Percentiles rank a stretch among this genome's conserved stretches.
phyloP scores from a whole-genome alignment of 2,113 vertebrate genomes.

The Tautogolabrus adspersus region DNA sequence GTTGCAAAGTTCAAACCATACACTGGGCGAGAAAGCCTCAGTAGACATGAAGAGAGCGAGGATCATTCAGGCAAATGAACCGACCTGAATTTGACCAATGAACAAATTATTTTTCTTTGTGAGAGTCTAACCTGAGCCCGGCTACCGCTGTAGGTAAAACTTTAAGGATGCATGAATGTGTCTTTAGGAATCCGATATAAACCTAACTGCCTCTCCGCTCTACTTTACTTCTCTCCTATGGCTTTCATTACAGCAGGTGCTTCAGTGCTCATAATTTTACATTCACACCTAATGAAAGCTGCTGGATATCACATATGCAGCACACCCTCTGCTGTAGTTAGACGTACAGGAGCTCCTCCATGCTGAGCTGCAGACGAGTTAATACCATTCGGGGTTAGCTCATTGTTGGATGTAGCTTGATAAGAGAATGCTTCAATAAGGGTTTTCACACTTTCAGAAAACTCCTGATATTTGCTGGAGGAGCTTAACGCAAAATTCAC shows the following conservation, averaged over 20 bases:
- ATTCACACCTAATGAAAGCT: constrained; percentile 27
- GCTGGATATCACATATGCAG: neutral
- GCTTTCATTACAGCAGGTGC: constrained; percentile 16
- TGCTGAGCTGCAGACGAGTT: constrained; percentile 3
- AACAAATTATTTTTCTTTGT: constrained; percentile 12
- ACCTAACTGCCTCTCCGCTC: constrained; percentile 10
- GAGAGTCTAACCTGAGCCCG: neutral
- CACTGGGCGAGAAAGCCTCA: neutral
- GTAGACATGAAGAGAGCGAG: constrained; percentile 4
- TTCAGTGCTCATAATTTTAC: constrained; percentile 29
- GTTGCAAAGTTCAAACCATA: constrained; percentile 11
- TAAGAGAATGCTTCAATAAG: too few species aligned
- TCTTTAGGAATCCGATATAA: constrained; percentile 4
- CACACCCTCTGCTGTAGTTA: neutral
- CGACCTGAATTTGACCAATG: constrained; percentile 22
- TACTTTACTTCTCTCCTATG: constrained; percentile 12
- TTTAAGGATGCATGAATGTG: neutral
- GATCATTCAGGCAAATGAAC: constrained; percentile 19
- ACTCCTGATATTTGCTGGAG: too few species aligned
- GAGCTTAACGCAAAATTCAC: too few species aligned
- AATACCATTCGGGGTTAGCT: constrained; percentile 4
- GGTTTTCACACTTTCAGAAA: neutral
- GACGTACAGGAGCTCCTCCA: neutral
- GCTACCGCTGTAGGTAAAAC: neutral
- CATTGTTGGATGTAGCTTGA: neutral